phyloP scores from a whole-genome alignment of 2,797 vertebrate genomes.

The Natrix natrix region DNA sequence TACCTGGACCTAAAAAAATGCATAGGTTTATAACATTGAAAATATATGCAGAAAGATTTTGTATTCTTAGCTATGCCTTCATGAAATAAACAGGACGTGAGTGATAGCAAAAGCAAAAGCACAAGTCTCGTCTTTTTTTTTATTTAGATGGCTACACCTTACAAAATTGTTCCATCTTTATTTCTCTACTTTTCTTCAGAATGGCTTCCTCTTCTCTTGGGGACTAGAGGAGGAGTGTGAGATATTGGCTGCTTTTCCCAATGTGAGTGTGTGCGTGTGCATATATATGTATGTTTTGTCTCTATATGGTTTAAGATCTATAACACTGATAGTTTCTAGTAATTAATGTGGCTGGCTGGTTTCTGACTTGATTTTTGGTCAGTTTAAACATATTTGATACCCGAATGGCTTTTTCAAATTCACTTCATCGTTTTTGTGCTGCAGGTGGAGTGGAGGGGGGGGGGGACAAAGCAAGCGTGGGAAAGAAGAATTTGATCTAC shows the following conservation, averaged over 20 bases:
- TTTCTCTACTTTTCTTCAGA: neutral
- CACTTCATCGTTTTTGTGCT: neutral
- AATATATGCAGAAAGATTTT: neutral
- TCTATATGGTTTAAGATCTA: neutral
- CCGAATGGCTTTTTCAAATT: neutral
- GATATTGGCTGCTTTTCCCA: neutral
- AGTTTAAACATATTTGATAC: neutral
- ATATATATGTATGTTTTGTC: neutral
- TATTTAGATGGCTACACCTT: neutral
- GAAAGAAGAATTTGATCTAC: neutral
- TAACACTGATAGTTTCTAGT: neutral
- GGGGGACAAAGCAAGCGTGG: neutral
- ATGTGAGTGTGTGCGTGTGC: neutral
- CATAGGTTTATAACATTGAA: neutral
- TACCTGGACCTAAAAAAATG: neutral
- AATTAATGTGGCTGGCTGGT: neutral
- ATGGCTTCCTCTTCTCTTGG: neutral
- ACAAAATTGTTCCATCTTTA: neutral
- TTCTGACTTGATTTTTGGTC: neutral
- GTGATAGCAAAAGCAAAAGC: neutral
- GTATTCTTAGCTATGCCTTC: neutral
- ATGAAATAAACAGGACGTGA: neutral
- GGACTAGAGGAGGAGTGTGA: neutral
- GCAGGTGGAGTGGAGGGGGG: neutral
- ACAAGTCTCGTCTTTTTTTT: neutral